Base-by-base conservation (phyloP, 2,888 invertebrate genomes). In the Salticus scenicus region DNA sequence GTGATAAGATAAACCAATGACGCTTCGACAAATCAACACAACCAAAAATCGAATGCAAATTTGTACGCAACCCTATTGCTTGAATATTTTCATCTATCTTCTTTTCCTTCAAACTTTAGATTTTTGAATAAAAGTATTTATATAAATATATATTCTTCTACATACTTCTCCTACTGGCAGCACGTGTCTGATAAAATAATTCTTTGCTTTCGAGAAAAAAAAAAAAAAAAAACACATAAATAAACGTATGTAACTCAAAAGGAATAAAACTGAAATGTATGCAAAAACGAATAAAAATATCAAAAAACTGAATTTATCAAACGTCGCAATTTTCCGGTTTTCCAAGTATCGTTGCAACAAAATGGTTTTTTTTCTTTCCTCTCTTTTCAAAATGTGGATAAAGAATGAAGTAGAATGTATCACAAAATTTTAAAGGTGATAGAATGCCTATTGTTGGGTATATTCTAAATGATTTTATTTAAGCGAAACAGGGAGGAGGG, bases 121-220 rank as follows among this genome's bases (percentile, higher is more conserved):
- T 57, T 57, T n/a, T 57, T 1, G 4, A 57, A 20, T 20, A 57
- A 28, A 70, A 70, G 42, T 41, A 70, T 27, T 42, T 70, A 70
- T 42, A 70, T 70, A 69, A 17, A 69, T 37, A 69, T 37, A 37
- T 69, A n/a, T 24, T 37, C 37, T 41, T 14, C 24, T 17, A 7
- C 7, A 4, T 24, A 4, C 57, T 30, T n/a, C 1, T 30, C 31
- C 17, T 12, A 1, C n/a, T 10, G 20, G 37, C 5, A 37, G 70
- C 42, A 70, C 37, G 42, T 70, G 70, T 70, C 27, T 70, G 70
- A 70, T 70, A 70, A 70, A 70, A 70, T 70, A 70, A 70, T 70
- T 70, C 42, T 37, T 70, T 27, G n/a, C 63, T 63, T 24, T n/a
- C n/a, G n/a, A n/a, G n/a, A n/a, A n/a, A n/a, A n/a, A n/a, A n/a